phyloP scores from a whole-genome alignment of 2,888 invertebrate genomes.

The Eupithecia abbreviata region DNA sequence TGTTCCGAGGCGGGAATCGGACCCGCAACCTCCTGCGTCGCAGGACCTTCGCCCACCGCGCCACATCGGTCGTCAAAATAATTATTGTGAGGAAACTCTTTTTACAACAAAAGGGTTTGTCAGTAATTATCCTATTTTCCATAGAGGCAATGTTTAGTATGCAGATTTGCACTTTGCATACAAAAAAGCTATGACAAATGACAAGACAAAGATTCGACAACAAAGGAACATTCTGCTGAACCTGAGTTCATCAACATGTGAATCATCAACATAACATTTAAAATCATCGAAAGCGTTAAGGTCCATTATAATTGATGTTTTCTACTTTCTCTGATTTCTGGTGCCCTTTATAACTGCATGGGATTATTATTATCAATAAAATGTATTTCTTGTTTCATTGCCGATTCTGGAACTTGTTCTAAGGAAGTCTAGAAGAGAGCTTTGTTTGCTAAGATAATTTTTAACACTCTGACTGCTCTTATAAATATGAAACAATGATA shows the following conservation, averaged over 20 bases:
- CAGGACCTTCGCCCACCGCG: too few relatives aligned
- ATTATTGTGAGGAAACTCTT: not conserved
- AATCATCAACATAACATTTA: not conserved
- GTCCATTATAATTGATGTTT: not conserved
- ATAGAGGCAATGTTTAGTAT: not conserved
- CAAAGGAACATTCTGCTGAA: not conserved
- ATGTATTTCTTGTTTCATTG: not conserved
- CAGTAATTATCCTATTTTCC: not conserved
- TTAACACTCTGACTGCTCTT: too few relatives aligned
- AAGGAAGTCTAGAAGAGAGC: not conserved
- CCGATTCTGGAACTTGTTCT: not conserved
- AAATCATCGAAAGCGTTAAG: not conserved
- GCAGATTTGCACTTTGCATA: conserved; percentile 1
- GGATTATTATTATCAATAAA: not conserved
- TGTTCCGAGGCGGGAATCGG: too few relatives aligned
- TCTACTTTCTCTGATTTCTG: not conserved
- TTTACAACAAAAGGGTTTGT: not conserved
- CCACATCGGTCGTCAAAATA: too few relatives aligned
- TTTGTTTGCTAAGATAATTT: too few relatives aligned
- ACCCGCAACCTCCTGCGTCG: too few relatives aligned
- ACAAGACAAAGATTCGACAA: not conserved
- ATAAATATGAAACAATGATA: too few relatives aligned
- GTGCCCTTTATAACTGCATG: not conserved
- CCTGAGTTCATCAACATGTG: not conserved
- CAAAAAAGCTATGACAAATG: not conserved